Conservation (phyloP, 2,797 vertebrate genomes). For the Bothrops alternatus region DNA sequence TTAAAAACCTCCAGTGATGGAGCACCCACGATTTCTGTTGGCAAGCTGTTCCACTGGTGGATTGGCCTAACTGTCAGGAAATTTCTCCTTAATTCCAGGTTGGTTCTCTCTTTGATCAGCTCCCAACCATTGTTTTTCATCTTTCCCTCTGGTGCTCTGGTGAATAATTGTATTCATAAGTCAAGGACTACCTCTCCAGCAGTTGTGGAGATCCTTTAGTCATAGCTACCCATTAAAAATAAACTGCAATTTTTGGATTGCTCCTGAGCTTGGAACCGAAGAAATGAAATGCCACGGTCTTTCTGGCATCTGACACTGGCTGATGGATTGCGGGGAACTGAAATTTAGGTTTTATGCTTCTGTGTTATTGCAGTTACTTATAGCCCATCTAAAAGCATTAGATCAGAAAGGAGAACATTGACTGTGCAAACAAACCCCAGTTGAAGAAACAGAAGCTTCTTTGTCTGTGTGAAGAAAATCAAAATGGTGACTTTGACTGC, state of each 20-base stretch:
- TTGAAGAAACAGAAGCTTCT: neutral
- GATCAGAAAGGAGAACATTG: neutral
- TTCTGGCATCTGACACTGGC: neutral
- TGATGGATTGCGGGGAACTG: neutral
- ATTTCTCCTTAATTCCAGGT: neutral
- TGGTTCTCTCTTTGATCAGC: too few relatives aligned
- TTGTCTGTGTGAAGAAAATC: neutral
- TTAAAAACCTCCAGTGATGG: neutral
- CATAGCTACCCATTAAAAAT: neutral
- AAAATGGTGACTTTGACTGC: neutral
- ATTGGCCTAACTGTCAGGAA: neutral
- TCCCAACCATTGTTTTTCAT: too few relatives aligned
- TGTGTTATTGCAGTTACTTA: neutral
- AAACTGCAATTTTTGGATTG: neutral
- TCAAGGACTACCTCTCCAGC: neutral
- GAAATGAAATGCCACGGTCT: neutral
- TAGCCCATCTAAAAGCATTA: neutral
- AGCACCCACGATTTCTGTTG: neutral
- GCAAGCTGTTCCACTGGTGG: neutral
- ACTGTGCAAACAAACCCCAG: neutral
- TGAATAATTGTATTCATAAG: neutral
- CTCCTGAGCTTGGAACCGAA: neutral
- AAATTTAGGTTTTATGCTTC: neutral
- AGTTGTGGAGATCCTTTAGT: neutral
- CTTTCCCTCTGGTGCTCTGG: too few relatives aligned